These are phyloP conservation scores for Lepilemur ruficaudatus DNA, from an alignment of 2,797 vertebrate species.

Conservation along the genomic window DNA sequence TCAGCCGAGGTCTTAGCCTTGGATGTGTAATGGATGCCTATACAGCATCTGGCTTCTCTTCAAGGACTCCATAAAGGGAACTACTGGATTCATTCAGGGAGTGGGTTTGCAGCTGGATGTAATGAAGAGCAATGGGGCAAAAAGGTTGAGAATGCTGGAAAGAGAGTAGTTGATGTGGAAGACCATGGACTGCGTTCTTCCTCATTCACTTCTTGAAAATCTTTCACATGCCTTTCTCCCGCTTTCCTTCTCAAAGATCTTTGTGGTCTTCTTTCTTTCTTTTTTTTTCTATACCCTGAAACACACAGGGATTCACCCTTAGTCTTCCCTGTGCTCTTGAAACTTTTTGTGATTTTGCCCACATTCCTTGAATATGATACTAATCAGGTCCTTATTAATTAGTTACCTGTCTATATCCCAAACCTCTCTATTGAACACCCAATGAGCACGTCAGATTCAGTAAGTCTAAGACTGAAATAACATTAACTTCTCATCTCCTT, in stretches of 20 bases:
- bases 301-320: neutral
- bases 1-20: neutral
- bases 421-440: neutral
- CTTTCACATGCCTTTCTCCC: neutral
- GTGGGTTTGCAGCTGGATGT: neutral
- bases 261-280: neutral
- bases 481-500: neutral
- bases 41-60: neutral
- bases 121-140: neutral
- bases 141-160: neutral
- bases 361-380: neutral
- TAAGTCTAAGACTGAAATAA: neutral
- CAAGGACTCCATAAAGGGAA: neutral
- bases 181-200: neutral
- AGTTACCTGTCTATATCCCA: neutral
- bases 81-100: neutral
- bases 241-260: neutral
- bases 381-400: neutral
- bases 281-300: neutral
- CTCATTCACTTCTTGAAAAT: neutral
- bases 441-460: neutral
- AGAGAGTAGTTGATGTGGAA: neutral
- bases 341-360: neutral
- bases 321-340: neutral
- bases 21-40: neutral